Percentiles rank a stretch among this genome's conserved stretches.
phyloP scores from a whole-genome alignment of 35 echinoderm and acorn worm species.

The Chiridota heheva region DNA sequence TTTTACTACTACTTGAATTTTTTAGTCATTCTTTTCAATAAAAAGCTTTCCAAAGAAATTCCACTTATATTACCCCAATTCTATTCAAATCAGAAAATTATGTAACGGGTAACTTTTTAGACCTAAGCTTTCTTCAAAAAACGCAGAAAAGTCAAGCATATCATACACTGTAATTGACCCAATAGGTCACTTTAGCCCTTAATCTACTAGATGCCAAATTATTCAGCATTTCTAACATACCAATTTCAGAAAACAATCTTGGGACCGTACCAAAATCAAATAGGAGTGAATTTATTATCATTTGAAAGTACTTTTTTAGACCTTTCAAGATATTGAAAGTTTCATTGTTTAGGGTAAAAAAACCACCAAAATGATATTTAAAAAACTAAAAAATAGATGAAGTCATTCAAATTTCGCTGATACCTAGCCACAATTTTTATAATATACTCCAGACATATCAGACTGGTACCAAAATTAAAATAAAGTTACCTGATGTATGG shows the following conservation, averaged over 20 bases:
- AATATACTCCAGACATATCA: not conserved
- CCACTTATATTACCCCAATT: no score
- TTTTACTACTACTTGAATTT: not conserved
- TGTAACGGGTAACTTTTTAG: no score
- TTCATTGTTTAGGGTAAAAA: not conserved
- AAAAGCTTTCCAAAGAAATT: not conserved
- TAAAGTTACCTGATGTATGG: constrained; percentile 76
- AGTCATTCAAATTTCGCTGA: not conserved
- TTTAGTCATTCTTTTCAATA: not conserved
- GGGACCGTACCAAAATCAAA: no score
- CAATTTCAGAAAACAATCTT: no score
- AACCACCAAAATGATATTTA: not conserved
- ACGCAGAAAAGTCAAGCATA: no score
- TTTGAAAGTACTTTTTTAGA: not conserved
- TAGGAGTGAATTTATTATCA: no score
- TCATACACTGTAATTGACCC: no score
- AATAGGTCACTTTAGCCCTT: no score
- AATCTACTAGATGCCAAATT: no score
- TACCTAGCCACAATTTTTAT: not conserved
- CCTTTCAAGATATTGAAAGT: not conserved
- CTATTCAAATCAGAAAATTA: no score
- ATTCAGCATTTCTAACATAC: no score
- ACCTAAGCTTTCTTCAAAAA: no score
- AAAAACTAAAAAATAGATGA: not conserved
- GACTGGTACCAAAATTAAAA: not conserved